A percentile compares a stretch with the other conserved stretches of the same genome.
Evolutionary conservation across 1,140 invertebrate species (phyloP).

Genomic region (Phthorimaea operculella): DNA sequence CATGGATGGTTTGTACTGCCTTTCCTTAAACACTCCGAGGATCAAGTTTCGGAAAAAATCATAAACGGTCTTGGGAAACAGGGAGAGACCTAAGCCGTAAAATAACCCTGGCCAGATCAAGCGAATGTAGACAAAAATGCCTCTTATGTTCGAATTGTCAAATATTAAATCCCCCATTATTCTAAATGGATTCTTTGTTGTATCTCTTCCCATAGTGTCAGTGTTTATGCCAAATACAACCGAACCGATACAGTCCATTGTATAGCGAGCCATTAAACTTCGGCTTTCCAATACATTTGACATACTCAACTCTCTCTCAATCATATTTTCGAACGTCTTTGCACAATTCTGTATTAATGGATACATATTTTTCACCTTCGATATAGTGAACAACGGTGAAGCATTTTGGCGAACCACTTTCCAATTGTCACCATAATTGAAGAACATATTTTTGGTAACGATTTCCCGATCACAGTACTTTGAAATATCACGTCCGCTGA

Average conservation of each 20-base stretch:
- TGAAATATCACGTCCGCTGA: constrained; percentile 59
- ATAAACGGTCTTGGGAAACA: constrained; percentile 18
- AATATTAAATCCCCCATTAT: constrained; percentile 50
- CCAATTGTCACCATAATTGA: constrained; percentile 63
- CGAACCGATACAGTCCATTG: constrained; percentile 69
- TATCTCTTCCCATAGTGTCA: constrained; percentile 49
- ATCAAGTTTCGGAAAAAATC: constrained; percentile 29
- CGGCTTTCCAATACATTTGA: constrained; percentile 39
- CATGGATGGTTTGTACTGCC: constrained; percentile 20
- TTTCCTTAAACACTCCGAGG: constrained; percentile 22
- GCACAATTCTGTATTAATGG: constrained; percentile 53
- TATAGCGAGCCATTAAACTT: constrained; percentile 61
- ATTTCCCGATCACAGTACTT: constrained; percentile 57
- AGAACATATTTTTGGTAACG: constrained; percentile 42
- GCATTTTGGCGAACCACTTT: constrained; percentile 68
- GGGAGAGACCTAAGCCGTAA: constrained; percentile 21
- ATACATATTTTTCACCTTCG: constrained; percentile 71
- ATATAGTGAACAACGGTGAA: constrained; percentile 70
- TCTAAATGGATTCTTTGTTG: constrained; percentile 62
- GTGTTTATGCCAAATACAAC: constrained; percentile 70
- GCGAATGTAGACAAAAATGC: constrained; percentile 15
- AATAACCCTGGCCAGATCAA: constrained; percentile 33
- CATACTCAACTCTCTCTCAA: constrained; percentile 25
- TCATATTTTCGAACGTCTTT: constrained; percentile 34
- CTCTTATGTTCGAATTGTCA: constrained; percentile 15